phyloP scores from a whole-genome alignment of 2,797 vertebrate species.

The Meriones psammophilus region DNA sequence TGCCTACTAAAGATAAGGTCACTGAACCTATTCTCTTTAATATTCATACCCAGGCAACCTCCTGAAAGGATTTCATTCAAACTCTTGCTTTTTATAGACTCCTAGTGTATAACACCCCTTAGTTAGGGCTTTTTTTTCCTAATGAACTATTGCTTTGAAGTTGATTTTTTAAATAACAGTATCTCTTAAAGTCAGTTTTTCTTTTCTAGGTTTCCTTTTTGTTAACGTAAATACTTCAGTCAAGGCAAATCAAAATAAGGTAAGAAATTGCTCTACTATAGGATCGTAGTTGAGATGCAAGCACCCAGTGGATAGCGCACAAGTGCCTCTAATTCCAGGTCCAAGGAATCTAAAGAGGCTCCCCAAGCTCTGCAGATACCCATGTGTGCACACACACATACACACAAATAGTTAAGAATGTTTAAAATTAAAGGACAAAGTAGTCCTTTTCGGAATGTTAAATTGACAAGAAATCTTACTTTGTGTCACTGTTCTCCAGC shows the following conservation, averaged over 20 bases:
- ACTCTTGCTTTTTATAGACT: conserved; percentile 34
- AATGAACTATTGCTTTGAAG: background rate
- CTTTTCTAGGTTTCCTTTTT: conserved; percentile 59
- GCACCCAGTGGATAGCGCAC: background rate
- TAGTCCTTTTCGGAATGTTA: background rate
- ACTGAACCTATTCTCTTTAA: background rate
- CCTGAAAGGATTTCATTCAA: conserved; percentile 47
- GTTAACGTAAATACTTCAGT: conserved; percentile 30
- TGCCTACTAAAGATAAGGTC: background rate
- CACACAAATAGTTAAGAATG: background rate
- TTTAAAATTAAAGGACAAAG: conserved; percentile 45
- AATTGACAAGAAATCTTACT: background rate
- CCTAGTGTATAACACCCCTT: background rate
- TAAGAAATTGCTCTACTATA: conserved; percentile 31
- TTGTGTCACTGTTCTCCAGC: background rate
- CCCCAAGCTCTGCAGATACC: background rate
- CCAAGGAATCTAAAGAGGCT: background rate
- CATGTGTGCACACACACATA: background rate
- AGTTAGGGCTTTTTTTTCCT: background rate
- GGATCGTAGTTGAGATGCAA: background rate
- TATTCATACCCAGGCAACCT: background rate
- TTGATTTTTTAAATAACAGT: conserved; percentile 17
- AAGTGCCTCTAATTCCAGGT: background rate
- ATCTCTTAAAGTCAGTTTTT: conserved; percentile 66
- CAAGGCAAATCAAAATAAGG: conserved; percentile 61